Base-by-base conservation (phyloP, 2,113 vertebrate genomes). In the Epinephelus cyanopodus region DNA sequence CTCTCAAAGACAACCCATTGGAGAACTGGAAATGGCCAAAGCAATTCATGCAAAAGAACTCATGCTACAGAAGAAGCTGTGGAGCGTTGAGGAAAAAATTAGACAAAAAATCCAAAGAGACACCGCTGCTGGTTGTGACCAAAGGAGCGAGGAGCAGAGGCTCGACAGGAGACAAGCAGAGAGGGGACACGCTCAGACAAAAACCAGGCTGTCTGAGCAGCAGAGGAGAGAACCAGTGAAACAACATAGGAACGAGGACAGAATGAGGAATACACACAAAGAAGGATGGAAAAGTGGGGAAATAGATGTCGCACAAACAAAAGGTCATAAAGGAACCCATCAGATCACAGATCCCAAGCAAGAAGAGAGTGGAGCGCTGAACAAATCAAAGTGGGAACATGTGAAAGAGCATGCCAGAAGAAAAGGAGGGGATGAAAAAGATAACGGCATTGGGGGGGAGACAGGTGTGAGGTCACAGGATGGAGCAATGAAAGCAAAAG, bases 1-100 rank as follows among this genome's bases (percentile, higher is more conserved):
- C 50, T 53, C 58, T 1, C 68, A 80, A 13, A 50, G 19, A 54
- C 9, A 39, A 14, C 8, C 61, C 18, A 72, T 77, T n/a, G 76
- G 48, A 61, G 70, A 92, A 74, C 83, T 87, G 39, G 93, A 92
- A 75, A 64, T 96, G 87, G 85, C 91, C 76, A 86, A 92, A 52
- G 93, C 94, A 86, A 97, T 98, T 85, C 87, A 67, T 61, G 95
- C 84, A 78, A 95, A 96, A 84, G 74, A 98, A 85, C 82, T 81
- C 2, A 79, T 96, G 5, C 92, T 98, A 5, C 87, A 85, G 82
- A 93, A 96, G 72, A 97, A 97, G 80, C 90, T 98, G 76, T 93
- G 71, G 84, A 96, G 89, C 71, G 91, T 94, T 15, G 92, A 92
- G 37, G 93, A 96, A 58, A 91, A 83, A 11, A 77, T 97, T 58